Evolutionary conservation across 1,140 invertebrate species (phyloP), one percentile per base, ranked within the genome.

Genomic region (Saccostrea echinata): DNA sequence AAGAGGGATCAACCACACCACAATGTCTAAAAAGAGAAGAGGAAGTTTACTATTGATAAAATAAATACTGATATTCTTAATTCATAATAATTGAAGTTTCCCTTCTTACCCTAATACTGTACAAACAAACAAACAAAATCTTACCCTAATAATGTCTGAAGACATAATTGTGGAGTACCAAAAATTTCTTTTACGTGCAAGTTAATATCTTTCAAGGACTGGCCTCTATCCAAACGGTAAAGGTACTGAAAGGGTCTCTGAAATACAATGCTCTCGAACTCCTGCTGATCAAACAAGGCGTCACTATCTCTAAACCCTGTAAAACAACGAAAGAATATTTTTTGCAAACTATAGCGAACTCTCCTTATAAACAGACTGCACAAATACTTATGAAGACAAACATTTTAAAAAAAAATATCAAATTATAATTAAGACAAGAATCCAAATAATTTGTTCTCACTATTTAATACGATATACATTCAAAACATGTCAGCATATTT

Each of bases 161-260:
- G 82, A 53, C 90, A 91, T 12, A 35, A 43, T 57, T 57, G 55
- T 21, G 55, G 55, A 57, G 55, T 55, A 71, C 33, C 33, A 43
- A 57, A 53, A 76, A 33, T 24, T 87, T 88, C 51, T 86, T 84
- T 84, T 85, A 76, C 76, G 21, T n/a, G n/a, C 30, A 51, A 24
- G 85, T 82, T 27, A 81, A 24, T 18, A 88, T 57, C 85, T 85
- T 85, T 61, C 24, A 64, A 3, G 86, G 53, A 33, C 80, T 61
- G 43, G 9, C 88, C 51, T 30, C 35, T 35, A 43, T 89, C 88
- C 18, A 90, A 53, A 16, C 88, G 68, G 12, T n/a, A 64, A 12
- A 94, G 89, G 82, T 94, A 94, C 81, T 93, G 92, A 84, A 86
- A 93, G 13, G 93, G 92, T 76, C 92, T 84, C 87, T 94, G 93